Base-by-base conservation (phyloP, 2,888 invertebrate species). In the Thyatira batis region DNA sequence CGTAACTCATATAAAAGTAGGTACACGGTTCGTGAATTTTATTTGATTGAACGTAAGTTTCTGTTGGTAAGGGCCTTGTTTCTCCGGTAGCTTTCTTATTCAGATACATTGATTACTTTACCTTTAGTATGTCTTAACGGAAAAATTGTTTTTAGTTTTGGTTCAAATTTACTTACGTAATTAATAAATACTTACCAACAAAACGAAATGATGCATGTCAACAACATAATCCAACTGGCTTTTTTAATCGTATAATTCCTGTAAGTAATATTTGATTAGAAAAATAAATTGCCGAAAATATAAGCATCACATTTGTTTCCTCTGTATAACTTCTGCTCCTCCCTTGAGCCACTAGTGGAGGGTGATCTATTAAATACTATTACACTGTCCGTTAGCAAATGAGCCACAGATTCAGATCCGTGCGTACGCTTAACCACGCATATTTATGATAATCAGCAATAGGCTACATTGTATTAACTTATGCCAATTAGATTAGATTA, bases 311-410 rank as follows among this genome's bases (percentile, higher is more conserved):
- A 9, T 1, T 44, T 44, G 8, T 21, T 8, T 11, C 3, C 10
- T 20, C 3, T 21, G 4, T 8, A 39, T 39, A 17, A 39, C 17
- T 17, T 39, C 39, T 39, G 13, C 51, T 23, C 39, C 4, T 27
- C 11, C 17, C 49, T 53, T 53, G 27, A 3, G 46, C 53, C 48
- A 17, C 21, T 11, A 28, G 20, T 28, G 9, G 28, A 20, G 46
- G 60, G 63, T 60, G 62, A 62, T 61, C 60, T 65, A 61, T 63
- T 58, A 57, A 59, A 52, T 52, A 53, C 49, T 56, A 61, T 59
- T 62, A 59, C 53, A 13, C 57, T 56, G 59, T 54, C 58, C 46
- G 55, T 60, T 57, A 58, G 55, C 53, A 57, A 63, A 63, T 60
- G 54, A 57, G 58, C 45, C 53, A 23, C 21, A 51, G 50, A 53